Conservation (phyloP, 2,797 vertebrate genomes). For the Xerus rutilus region DNA sequence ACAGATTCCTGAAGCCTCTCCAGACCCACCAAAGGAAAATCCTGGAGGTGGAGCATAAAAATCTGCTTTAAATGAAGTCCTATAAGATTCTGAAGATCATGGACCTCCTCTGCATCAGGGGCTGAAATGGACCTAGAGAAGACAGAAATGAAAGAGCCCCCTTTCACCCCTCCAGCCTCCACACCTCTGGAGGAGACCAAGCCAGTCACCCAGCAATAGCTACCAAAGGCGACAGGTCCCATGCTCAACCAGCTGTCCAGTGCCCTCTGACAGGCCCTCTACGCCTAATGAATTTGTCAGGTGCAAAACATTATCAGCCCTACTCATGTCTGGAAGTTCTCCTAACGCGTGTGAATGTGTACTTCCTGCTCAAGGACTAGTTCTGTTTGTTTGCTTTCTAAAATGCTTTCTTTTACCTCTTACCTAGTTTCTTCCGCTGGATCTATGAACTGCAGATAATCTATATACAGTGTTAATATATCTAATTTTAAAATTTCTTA, state of each 20-base stretch:
- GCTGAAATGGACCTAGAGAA: background rate
- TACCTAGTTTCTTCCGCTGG: background rate
- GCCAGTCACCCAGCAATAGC: background rate
- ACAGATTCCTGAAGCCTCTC: background rate
- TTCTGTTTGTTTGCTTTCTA: background rate
- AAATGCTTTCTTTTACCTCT: background rate
- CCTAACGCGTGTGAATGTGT: rapidly evolving
- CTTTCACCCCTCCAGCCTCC: background rate
- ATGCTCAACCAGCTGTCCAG: background rate
- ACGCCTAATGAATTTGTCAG: background rate
- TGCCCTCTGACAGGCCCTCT: background rate
- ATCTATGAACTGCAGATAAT: background rate
- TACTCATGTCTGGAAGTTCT: background rate
- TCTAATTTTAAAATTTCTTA: background rate
- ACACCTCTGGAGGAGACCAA: background rate
- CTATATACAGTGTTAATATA: background rate
- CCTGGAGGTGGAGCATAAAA: background rate
- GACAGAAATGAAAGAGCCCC: background rate
- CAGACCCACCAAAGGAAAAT: background rate
- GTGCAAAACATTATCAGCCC: background rate
- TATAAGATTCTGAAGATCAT: background rate
- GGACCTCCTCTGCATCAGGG: background rate
- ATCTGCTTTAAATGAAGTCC: background rate
- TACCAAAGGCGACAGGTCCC: background rate
- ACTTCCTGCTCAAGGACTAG: background rate